These are phyloP conservation scores for Troides aeacus DNA, from an alignment of 2,888 invertebrate species.

Conservation along the genomic window DNA sequence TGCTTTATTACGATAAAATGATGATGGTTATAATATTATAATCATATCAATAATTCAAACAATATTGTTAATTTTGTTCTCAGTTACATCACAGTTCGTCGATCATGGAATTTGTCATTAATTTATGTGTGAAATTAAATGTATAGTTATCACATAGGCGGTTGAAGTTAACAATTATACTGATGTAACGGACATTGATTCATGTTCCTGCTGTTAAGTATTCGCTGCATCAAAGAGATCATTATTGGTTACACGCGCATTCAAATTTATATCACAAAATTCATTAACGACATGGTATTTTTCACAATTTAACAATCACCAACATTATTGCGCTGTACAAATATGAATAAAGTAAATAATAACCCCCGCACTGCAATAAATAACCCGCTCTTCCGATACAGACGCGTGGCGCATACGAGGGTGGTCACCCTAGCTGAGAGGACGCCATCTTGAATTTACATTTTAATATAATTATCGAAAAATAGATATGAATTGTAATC, in stretches of 20 bases:
- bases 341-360: slow-evolving; percentile 62
- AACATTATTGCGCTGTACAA: slow-evolving; percentile 59
- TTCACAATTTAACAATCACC: slow-evolving; percentile 50
- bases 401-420: slow-evolving; percentile 41
- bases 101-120: background rate
- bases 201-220: slow-evolving; percentile 3
- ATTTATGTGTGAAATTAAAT: background rate
- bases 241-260: slow-evolving; percentile 8
- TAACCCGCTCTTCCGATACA: slow-evolving; percentile 60
- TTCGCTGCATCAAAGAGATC: slow-evolving; percentile 4
- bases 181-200: background rate
- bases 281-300: slow-evolving; percentile 36
- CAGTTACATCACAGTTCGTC: background rate
- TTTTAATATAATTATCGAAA: slow-evolving; percentile 57
- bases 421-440: slow-evolving; percentile 60
- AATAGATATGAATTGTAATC: slow-evolving; percentile 22
- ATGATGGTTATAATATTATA: background rate
- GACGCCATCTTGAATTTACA: slow-evolving; percentile 68
- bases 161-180: slow-evolving; percentile 4
- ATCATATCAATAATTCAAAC: background rate
- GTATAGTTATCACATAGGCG: background rate
- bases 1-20: background rate
- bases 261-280: slow-evolving; percentile 19
- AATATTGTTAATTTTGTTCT: background rate
- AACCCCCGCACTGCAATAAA: slow-evolving; percentile 57